Evolutionary conservation across 2,888 invertebrate genomes (phyloP).

Genomic region (Metopia argyrocephala): DNA sequence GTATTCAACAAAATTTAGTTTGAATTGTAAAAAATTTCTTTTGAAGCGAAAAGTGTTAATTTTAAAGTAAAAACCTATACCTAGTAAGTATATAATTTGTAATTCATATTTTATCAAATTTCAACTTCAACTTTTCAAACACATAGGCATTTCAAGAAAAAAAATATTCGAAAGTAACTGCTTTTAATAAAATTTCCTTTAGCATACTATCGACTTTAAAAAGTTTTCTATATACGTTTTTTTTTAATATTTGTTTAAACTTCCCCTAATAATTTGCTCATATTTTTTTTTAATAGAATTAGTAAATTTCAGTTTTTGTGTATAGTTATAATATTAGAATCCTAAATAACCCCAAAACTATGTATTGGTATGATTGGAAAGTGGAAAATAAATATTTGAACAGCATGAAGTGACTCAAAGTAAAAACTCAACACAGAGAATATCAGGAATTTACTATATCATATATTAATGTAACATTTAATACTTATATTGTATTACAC

Average conservation of each 20-base stretch:
- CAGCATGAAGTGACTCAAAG: constrained; percentile 69
- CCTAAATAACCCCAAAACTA: constrained; percentile 39
- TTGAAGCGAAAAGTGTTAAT: too few relatives aligned
- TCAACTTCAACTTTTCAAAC: too few relatives aligned
- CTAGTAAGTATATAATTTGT: too few relatives aligned
- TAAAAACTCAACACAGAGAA: constrained; percentile 75
- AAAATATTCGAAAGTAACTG: too few relatives aligned
- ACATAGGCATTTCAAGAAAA: too few relatives aligned
- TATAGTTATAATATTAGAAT: background rate
- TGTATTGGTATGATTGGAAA: constrained; percentile 57
- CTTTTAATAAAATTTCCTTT: background rate
- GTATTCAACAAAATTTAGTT: too few relatives aligned
- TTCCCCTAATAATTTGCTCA: constrained; percentile 30
- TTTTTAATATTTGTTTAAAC: background rate
- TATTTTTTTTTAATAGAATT: background rate
- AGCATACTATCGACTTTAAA: background rate
- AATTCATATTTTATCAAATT: too few relatives aligned
- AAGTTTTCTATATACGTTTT: background rate
- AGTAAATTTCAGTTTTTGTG: constrained; percentile 5
- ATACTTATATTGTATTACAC: background rate
- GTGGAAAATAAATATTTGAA: constrained; percentile 40
- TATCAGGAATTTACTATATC: constrained; percentile 63
- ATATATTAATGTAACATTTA: constrained; percentile 43
- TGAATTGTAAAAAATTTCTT: too few relatives aligned
- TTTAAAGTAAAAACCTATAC: too few relatives aligned